Percentiles rank a stretch among this genome's conserved stretches.
Conservation (phyloP, 2,888 invertebrate genomes). For the Megaustenia siamemsis region DNA sequence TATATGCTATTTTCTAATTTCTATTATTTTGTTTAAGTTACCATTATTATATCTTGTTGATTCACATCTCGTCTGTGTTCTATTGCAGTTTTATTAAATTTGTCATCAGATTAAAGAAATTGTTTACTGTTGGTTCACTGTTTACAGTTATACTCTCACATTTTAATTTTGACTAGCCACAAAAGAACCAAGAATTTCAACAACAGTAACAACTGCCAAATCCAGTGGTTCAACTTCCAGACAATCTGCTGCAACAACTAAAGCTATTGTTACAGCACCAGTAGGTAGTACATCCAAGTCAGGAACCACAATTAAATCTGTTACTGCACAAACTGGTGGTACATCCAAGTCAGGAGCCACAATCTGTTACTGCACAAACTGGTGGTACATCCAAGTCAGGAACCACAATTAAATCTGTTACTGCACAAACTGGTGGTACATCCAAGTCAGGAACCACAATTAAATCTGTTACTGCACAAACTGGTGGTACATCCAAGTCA, state of each 20-base stretch:
- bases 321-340: neutral
- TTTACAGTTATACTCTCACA: neutral
- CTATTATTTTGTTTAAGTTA: too few species aligned
- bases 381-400: too few species aligned
- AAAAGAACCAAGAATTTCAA: slow-evolving; percentile 13
- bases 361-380: too few species aligned
- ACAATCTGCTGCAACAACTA: neutral
- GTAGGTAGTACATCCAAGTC: neutral
- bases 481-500: too few species aligned
- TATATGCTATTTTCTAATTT: too few species aligned
- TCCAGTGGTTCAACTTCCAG: neutral
- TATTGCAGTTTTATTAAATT: neutral
- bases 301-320: neutral
- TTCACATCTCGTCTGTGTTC: neutral
- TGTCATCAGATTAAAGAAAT: neutral
- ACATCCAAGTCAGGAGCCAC: neutral
- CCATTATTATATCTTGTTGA: too few species aligned
- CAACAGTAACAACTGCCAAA: slow-evolving; percentile 12
- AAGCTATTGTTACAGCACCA: too few species aligned
- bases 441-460: too few species aligned
- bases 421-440: too few species aligned
- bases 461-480: too few species aligned
- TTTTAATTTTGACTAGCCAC: neutral
- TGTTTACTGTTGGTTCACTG: neutral
- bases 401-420: too few species aligned